Percentiles rank a stretch among this genome's conserved stretches.
Conservation (phyloP, 92 coral and sea anemone genomes). For the Ricordea florida region DNA sequence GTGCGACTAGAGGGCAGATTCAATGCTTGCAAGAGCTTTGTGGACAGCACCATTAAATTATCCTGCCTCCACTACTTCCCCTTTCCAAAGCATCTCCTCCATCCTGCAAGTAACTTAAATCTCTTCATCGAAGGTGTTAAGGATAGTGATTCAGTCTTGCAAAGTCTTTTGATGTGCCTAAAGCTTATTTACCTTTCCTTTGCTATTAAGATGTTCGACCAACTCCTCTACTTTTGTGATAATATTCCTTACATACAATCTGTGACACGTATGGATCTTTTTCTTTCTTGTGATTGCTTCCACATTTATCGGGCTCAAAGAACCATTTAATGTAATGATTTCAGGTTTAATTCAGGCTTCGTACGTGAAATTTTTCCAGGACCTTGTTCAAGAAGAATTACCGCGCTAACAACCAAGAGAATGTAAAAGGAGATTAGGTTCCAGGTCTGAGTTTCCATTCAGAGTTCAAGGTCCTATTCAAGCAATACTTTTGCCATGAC, state of each 20-base stretch:
- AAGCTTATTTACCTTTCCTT: not conserved
- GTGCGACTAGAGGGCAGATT: not conserved
- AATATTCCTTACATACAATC: not conserved
- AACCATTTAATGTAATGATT: not conserved
- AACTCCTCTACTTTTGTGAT: not conserved
- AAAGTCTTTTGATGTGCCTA: not conserved
- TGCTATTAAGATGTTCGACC: not conserved
- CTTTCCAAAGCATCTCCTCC: not conserved
- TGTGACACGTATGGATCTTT: constrained; percentile 1
- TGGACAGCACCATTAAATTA: not conserved
- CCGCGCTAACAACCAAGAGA: no score
- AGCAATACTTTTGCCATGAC: no score
- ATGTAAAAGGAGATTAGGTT: no score
- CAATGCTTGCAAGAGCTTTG: not conserved
- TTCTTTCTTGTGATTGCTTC: not conserved
- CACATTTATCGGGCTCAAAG: constrained; percentile 2
- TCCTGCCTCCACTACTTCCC: not conserved
- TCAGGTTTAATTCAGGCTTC: not conserved
- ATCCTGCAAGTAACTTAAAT: not conserved
- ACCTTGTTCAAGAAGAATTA: not conserved
- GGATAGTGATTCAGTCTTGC: not conserved
- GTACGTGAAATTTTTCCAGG: not conserved
- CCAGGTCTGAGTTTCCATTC: no score
- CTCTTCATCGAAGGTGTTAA: not conserved
- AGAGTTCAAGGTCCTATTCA: no score